Conservation (phyloP, 2,888 invertebrate species). For the Pheosia tremula region DNA sequence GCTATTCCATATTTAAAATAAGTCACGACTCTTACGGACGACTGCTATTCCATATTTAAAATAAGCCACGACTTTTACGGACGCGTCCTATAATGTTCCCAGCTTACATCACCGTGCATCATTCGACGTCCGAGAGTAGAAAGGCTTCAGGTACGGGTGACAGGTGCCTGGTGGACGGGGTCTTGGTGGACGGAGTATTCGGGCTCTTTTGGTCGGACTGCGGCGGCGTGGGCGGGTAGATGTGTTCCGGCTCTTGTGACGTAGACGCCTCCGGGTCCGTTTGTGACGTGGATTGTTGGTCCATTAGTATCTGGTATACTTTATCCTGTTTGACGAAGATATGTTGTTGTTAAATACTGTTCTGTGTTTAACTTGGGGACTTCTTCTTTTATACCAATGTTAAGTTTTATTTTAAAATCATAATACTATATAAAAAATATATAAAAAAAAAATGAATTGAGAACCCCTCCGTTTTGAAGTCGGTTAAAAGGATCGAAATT, state of each 20-base stretch:
- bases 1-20: no score
- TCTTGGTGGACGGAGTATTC: slow-evolving; percentile 63
- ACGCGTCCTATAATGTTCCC: no score
- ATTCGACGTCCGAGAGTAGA: slow-evolving; percentile 39
- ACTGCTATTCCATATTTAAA: no score
- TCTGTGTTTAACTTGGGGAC: no score
- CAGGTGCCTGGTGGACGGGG: slow-evolving; percentile 61
- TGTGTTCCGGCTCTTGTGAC: slow-evolving; percentile 52
- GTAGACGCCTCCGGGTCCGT: slow-evolving; percentile 44
- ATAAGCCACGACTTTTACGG: no score
- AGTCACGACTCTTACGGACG: no score
- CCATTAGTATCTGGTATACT: slow-evolving; percentile 63
- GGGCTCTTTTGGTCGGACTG: slow-evolving; percentile 78
- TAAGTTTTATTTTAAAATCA: no score
- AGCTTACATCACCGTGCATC: slow-evolving; percentile 11
- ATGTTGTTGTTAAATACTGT: background rate
- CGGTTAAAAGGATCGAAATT: no score
- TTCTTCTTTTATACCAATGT: no score
- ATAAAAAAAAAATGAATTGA: no score
- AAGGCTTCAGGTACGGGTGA: slow-evolving; percentile 42
- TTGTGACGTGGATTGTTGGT: slow-evolving; percentile 51
- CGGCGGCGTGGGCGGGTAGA: slow-evolving; percentile 77
- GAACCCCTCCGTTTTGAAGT: no score
- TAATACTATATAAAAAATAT: no score
- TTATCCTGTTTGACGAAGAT: slow-evolving; percentile 58